Percentiles rank a stretch among this genome's conserved stretches.
phyloP scores from a whole-genome alignment of 2,113 vertebrate species.

The Willisornis vidua region DNA sequence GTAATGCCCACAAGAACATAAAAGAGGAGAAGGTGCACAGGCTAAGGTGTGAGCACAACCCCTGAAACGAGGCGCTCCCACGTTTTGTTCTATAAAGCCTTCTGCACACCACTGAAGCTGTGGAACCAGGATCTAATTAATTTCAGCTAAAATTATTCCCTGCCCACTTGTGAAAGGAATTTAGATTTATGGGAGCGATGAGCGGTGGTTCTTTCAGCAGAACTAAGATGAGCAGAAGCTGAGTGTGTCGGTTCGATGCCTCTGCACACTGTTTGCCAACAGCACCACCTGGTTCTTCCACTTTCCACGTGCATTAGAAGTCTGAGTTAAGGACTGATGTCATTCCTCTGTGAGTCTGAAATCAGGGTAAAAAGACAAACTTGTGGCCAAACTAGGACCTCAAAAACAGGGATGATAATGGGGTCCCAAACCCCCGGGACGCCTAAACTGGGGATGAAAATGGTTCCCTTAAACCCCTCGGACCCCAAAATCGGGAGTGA shows the following conservation, averaged over 20 bases:
- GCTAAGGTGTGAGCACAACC: not conserved
- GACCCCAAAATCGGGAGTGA: not conserved
- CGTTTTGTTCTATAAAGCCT: not conserved
- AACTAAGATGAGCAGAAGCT: not conserved
- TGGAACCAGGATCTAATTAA: not conserved
- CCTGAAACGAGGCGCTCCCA: not conserved
- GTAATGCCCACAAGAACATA: not conserved
- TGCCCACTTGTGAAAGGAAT: not conserved
- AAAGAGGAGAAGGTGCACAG: not conserved
- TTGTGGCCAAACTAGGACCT: not conserved
- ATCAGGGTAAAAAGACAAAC: not conserved
- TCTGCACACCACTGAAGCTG: not conserved
- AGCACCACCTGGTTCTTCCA: rapidly evolving
- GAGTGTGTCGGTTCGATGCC: not conserved
- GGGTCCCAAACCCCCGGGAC: not conserved
- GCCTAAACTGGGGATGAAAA: not conserved
- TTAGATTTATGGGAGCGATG: not conserved
- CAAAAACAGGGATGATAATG: not conserved
- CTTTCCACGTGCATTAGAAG: not conserved
- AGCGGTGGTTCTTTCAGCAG: not conserved
- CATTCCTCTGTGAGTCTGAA: not conserved
- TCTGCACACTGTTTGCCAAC: not conserved
- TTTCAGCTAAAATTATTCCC: not conserved
- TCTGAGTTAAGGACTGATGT: not conserved
- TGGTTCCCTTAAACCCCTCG: not conserved